Base-by-base conservation (phyloP, 2,113 vertebrate genomes). In the Chionis minor region DNA sequence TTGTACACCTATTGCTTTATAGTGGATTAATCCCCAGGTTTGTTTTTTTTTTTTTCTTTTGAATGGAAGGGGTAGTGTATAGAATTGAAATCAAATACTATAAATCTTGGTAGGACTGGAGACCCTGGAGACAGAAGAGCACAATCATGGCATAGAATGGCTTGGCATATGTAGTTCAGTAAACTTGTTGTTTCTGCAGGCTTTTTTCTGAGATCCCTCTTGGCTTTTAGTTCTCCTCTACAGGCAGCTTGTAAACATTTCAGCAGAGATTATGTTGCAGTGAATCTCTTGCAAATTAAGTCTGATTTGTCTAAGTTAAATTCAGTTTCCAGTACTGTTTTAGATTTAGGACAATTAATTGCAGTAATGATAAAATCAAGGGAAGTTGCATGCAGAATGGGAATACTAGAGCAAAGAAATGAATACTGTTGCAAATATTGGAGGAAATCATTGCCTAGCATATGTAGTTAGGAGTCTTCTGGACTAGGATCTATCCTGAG, bases 331-430 rank as follows among this genome's bases (percentile, higher is more conserved):
- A 90, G 11, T 56, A 47, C 47, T 45, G 51, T 24, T 93, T 83
- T 90, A 71, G 38, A 88, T 94, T 92, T 86, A 72, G 65, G 52
- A 56, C 38, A 81, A 93, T 74, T 86, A 82, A 92, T 92, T 83
- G 26, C 44, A 59, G 38, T 71, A 90, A 56, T 61, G 27, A 83
- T 74, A 93, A 90, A 74, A 92, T 83, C 52, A 88, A 66, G 71
- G 28, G 59, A 70, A 81, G 56, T 58, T 94, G 15, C n/a, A 74
- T 75, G 63, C 8, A 52, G 67, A 88, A 94, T 45, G 14, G 59
- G 20, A 93, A 30, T 32, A 35, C 16, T 71, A 63, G 23, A 81
- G 67, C 20, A 35, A 90, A 81, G 26, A 69, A 88, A 67, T 71
- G 5, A 81, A 47, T 14, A 5, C 10, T 54, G 2, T 26, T 81